A percentile compares a stretch with the other conserved stretches of the same genome.
phyloP scores from a whole-genome alignment of 2,113 vertebrate species.

The Azemiops feae region DNA sequence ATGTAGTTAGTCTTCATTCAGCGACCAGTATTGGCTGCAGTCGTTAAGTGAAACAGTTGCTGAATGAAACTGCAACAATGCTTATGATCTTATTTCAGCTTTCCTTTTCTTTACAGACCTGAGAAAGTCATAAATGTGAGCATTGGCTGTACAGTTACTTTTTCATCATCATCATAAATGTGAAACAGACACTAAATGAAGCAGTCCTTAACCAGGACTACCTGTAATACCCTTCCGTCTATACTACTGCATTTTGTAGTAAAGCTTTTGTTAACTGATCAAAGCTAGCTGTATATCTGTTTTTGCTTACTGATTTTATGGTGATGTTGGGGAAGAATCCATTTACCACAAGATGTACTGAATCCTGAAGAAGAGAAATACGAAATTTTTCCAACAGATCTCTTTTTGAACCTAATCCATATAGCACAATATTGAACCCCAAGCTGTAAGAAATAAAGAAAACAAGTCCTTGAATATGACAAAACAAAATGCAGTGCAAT shows the following conservation, averaged over 20 bases:
- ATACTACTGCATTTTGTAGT: neutral
- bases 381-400: constrained; percentile 90
- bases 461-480: constrained; percentile 27
- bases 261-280: neutral
- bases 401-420: constrained; percentile 93
- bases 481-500: neutral
- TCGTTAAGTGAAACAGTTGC: neutral
- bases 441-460: constrained; percentile 70
- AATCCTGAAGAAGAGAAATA: constrained; percentile 75
- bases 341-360: constrained; percentile 89
- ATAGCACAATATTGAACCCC: constrained; percentile 92
- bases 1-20: neutral
- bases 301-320: constrained; percentile 86
- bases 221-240: neutral
- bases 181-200: neutral
- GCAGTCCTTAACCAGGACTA: neutral
- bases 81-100: neutral
- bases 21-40: neutral
- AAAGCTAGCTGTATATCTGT: constrained; percentile 4
- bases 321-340: constrained; percentile 96
- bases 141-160: neutral
- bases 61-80: neutral
- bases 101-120: neutral
- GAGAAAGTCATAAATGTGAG: neutral
- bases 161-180: neutral